Base-by-base conservation (phyloP, 2,113 vertebrate genomes). In the Gnathonemus longibarbis region DNA sequence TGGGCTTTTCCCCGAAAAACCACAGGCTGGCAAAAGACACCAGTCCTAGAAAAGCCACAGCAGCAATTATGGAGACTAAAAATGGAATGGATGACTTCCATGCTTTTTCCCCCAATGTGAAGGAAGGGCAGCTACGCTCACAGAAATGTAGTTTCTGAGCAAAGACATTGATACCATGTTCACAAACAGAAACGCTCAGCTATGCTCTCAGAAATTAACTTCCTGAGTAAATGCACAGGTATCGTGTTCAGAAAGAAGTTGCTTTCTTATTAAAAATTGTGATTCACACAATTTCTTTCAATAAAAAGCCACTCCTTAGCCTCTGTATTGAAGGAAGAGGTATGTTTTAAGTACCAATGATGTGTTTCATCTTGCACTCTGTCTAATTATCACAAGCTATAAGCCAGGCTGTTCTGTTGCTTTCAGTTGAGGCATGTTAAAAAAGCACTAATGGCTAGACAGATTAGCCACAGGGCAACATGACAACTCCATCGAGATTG, bases 1-100 rank as follows among this genome's bases (percentile, higher is more conserved):
- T 42, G 80, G 19, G 53, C 80, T 46, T 49, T 89, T 89, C 52
- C 53, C 49, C 3, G 77, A 45, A 84, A 89, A 89, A 85, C 89
- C 89, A 62, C 89, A 52, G 24, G 11, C 19, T 42, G 19, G 52
- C 21, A 5, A 83, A 52, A 58, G 39, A 85, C 39, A 49, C 52
- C 50, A 74, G 88, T 35, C 62, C 42, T 46, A 74, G 42, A 46
- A 74, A 74, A 74, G 42, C 45, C 62, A 89, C 17, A 15, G 5
- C 70, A n/a, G 80, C 50, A 35, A 85, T 85, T 89, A 62, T 4
- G 7, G 80, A 84, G 8, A n/a, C 77, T 84, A 89, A 89, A 89
- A 89, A 27, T 17, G 39, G 53, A 11, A 42, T 58, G 50, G 50
- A 84, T 19, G 39, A 9, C 50, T 53, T 89, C 52, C 89, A 84